Evolutionary conservation across 2,888 invertebrate genomes (phyloP).

Genomic region (Physocephala rufipes): DNA sequence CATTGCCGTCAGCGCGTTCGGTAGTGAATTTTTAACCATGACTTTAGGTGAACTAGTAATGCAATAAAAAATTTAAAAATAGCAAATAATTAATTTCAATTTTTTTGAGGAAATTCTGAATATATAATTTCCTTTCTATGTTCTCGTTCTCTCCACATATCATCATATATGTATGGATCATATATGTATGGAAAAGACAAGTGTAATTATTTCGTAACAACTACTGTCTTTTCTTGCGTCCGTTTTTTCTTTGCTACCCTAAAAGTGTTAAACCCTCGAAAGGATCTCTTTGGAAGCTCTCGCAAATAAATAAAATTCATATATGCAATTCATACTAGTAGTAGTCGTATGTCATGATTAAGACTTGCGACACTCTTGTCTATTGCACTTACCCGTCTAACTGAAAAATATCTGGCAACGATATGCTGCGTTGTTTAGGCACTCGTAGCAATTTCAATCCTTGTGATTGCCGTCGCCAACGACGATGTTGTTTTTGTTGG

Average conservation of each 20-base stretch:
- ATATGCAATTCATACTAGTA: background rate
- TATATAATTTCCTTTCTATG: too few relatives aligned
- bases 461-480: slow-evolving; percentile 9
- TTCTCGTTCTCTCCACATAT: too few relatives aligned
- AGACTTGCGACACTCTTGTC: background rate
- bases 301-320: background rate
- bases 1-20: too few relatives aligned
- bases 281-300: background rate
- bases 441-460: slow-evolving; percentile 41
- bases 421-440: slow-evolving; percentile 50
- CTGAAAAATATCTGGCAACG: slow-evolving; percentile 54
- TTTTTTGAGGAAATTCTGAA: too few relatives aligned
- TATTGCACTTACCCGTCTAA: slow-evolving; percentile 31
- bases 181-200: too few relatives aligned
- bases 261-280: slow-evolving; percentile 3
- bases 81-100: too few relatives aligned
- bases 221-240: background rate
- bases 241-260: background rate
- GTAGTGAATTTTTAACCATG: too few relatives aligned
- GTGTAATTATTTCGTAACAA: too few relatives aligned
- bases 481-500: slow-evolving; percentile 35
- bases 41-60: too few relatives aligned
- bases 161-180: too few relatives aligned
- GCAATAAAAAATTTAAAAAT: too few relatives aligned
- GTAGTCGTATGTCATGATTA: slow-evolving; percentile 7